phyloP scores from a whole-genome alignment of 2,113 vertebrate genomes.

The Prietella phreatophila region DNA sequence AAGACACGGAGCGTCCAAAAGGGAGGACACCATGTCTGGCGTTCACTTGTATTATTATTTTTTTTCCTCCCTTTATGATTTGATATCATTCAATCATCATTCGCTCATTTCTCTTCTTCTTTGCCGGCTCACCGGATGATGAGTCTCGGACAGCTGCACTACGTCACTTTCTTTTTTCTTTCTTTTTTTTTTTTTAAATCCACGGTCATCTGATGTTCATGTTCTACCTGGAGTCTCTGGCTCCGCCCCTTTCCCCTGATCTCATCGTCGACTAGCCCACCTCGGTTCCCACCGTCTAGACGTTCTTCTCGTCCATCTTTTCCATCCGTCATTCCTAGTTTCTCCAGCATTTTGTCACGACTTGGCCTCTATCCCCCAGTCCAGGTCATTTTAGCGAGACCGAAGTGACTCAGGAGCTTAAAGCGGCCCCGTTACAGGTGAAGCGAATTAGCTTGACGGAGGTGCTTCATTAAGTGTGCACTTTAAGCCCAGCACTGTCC shows the following conservation, averaged over 20 bases:
- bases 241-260: conserved; percentile 46
- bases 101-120: conserved; percentile 54
- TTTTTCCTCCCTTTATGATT: conserved; percentile 57
- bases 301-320: conserved; percentile 48
- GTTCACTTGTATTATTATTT: conserved; percentile 29
- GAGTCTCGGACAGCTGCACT: not conserved
- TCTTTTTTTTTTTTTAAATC: not conserved
- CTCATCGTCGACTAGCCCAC: conserved; percentile 60
- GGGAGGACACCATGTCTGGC: conserved; percentile 73
- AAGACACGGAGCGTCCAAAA: conserved; percentile 61
- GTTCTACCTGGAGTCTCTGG: conserved; percentile 41
- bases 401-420: not conserved
- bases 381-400: conserved; percentile 63
- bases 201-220: conserved; percentile 47
- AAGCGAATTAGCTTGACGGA: conserved; percentile 47
- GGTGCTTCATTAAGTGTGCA: conserved; percentile 72
- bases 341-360: conserved; percentile 72
- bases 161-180: not conserved
- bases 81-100: conserved; percentile 50
- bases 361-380: conserved; percentile 73
- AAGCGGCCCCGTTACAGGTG: not conserved
- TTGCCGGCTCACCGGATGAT: conserved; percentile 23
- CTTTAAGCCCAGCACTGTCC: conserved; percentile 67
- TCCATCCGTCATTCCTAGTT: conserved; percentile 62
- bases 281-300: conserved; percentile 29